Percentiles rank a stretch among this genome's conserved stretches.
Evolutionary conservation across 1,140 invertebrate species (phyloP).

Genomic region (Caenorhabditis inopinata): DNA sequence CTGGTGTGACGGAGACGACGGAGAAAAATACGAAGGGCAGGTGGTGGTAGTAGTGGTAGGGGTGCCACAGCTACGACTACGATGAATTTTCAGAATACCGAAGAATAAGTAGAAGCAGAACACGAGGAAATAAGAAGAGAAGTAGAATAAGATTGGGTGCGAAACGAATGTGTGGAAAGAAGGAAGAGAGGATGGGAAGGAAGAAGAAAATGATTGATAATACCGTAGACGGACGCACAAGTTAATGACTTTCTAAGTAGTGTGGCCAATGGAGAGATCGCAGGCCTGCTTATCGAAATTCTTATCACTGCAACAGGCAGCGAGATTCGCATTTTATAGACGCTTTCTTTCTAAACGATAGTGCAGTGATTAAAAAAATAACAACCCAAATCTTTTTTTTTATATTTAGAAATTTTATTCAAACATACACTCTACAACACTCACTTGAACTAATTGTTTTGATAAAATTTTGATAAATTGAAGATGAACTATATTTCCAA

Average conservation of each 20-base stretch:
- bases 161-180: background rate
- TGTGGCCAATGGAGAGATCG: background rate
- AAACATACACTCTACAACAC: too few relatives aligned
- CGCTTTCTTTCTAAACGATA: too few relatives aligned
- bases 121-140: background rate
- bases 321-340: background rate
- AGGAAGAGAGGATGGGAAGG: background rate
- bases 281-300: slow-evolving; percentile 11
- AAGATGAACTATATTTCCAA: too few relatives aligned
- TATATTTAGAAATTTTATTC: too few relatives aligned
- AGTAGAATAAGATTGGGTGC: background rate
- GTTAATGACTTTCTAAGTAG: background rate
- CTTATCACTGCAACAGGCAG: slow-evolving; percentile 1
- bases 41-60: background rate
- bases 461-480: too few relatives aligned
- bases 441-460: too few relatives aligned
- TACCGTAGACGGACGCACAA: slow-evolving; percentile 22
- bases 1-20: too few relatives aligned
- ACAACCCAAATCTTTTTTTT: too few relatives aligned
- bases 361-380: too few relatives aligned
- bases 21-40: background rate
- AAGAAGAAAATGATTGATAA: slow-evolving; percentile 33
- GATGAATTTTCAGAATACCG: background rate
- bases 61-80: too few relatives aligned
- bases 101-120: background rate